A percentile compares a stretch with the other conserved stretches of the same genome.
phyloP scores from a whole-genome alignment of 2,797 vertebrate species.

The Clarias fuscus region DNA sequence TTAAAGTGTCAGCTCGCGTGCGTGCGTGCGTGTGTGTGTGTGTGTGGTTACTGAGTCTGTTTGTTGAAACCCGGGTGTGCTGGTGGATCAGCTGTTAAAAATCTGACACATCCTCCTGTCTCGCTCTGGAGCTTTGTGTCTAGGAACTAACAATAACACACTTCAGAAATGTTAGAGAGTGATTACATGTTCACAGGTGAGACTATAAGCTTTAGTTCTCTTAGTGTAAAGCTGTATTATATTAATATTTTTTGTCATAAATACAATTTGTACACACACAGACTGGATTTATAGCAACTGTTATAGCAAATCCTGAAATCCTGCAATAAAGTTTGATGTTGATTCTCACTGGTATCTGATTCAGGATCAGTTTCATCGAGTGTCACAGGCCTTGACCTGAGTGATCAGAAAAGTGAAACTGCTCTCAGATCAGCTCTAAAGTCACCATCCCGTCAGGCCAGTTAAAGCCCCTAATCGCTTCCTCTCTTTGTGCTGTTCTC shows the following conservation, averaged over 20 bases:
- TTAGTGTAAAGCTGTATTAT: background rate
- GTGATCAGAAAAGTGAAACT: background rate
- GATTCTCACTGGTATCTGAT: background rate
- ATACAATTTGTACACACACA: background rate
- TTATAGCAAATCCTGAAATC: background rate
- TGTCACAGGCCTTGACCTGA: background rate
- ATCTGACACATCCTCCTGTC: background rate
- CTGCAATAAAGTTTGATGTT: background rate
- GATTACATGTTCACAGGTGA: background rate
- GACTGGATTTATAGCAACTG: too few species aligned
- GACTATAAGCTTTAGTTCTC: background rate
- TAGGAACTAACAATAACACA: too few species aligned
- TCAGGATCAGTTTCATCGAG: background rate
- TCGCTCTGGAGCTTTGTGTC: background rate
- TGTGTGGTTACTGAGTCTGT: too few species aligned
- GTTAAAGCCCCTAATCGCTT: constrained; percentile 48
- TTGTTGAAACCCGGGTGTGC: background rate
- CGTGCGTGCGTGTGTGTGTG: background rate
- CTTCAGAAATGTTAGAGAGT: background rate
- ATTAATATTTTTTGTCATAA: too few species aligned
- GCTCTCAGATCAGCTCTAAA: background rate
- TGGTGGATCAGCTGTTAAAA: background rate
- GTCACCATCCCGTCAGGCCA: constrained; percentile 31
- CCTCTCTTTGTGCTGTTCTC: constrained; percentile 23
- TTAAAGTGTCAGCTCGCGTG: background rate